These are phyloP conservation scores for Pipistrellus nathusii DNA, from an alignment of 2,797 vertebrate genomes.

Conservation along the genomic window DNA sequence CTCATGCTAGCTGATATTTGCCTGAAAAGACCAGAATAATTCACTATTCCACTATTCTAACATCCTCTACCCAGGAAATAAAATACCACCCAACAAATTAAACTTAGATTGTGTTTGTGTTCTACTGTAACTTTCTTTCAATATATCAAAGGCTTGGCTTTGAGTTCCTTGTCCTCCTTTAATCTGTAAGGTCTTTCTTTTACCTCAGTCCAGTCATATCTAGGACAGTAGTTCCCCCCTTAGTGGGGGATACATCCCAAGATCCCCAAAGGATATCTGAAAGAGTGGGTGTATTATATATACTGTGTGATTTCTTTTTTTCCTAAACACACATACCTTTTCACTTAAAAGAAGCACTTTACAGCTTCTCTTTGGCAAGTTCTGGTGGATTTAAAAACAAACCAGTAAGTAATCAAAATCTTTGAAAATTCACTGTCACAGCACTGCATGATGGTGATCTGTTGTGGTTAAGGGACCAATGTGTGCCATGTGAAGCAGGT, in stretches of 20 bases:
- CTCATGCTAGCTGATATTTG: neutral
- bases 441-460: neutral
- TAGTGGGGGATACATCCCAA: neutral
- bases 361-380: neutral
- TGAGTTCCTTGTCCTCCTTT: neutral
- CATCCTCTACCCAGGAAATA: neutral
- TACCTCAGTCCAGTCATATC: neutral
- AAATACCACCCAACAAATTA: neutral
- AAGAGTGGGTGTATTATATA: neutral
- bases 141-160: neutral
- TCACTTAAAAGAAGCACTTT: neutral
- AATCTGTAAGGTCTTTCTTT: neutral
- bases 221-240: neutral
- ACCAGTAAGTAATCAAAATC: neutral
- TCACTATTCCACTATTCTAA: neutral
- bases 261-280: neutral
- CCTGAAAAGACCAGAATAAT: neutral
- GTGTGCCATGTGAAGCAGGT: neutral
- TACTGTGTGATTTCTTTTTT: neutral
- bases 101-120: neutral
- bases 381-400: neutral
- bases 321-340: neutral
- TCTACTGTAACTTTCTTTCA: neutral
- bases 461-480: neutral
- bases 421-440: slow-evolving; percentile 18